A percentile compares a stretch with the other conserved stretches of the same genome.
phyloP scores from a whole-genome alignment of 2,113 vertebrate species.

The Laticauda laticaudata region DNA sequence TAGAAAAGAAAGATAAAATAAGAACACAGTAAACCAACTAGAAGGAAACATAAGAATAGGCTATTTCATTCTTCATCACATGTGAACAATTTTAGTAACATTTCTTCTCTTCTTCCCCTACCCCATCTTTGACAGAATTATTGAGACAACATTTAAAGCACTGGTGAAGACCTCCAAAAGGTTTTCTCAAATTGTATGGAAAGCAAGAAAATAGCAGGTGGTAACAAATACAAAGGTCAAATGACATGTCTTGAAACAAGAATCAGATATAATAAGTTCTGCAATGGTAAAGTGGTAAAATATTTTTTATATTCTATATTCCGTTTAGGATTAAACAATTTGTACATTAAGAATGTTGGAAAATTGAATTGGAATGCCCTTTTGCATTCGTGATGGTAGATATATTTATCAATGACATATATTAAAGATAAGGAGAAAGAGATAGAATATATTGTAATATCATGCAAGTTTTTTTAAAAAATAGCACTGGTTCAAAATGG shows the following conservation, averaged over 20 bases:
- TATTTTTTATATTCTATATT: not conserved
- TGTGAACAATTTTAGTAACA: too few relatives aligned
- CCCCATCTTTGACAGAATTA: not conserved
- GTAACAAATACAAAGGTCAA: not conserved
- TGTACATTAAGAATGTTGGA: not conserved
- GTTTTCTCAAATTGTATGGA: not conserved
- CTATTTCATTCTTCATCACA: too few relatives aligned
- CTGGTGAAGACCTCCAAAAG: not conserved
- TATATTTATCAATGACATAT: not conserved
- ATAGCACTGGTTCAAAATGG: constrained; percentile 46
- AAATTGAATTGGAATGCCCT: not conserved
- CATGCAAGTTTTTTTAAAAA: not conserved
- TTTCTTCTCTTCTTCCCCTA: too few relatives aligned
- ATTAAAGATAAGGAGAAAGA: not conserved
- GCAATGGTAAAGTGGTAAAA: not conserved
- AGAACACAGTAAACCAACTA: too few relatives aligned
- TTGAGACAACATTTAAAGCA: not conserved
- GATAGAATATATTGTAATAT: not conserved
- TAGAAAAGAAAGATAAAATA: too few relatives aligned
- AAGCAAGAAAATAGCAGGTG: not conserved
- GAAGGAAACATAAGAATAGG: too few relatives aligned
- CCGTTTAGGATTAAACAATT: not conserved
- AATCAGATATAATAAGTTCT: not conserved
- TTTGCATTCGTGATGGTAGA: not conserved
- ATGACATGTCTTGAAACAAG: not conserved